Evolutionary conservation across 2,797 vertebrate genomes (phyloP), one percentile per base, ranked within the genome.

Genomic region (Acomys russatus): DNA sequence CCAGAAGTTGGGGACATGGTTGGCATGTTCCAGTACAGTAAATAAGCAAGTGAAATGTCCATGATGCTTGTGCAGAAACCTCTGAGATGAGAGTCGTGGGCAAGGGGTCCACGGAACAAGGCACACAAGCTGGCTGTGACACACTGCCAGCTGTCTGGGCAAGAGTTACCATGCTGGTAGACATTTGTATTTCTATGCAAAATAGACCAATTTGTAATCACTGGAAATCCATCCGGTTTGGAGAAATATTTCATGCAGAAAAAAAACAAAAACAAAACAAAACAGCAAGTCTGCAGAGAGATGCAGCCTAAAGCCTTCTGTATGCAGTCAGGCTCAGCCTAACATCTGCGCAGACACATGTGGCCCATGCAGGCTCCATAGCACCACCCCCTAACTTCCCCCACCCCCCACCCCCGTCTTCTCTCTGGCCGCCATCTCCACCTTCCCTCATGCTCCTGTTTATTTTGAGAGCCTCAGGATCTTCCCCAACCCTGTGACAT

Each of bases 401-500:
- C 44, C 44, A 44, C 44, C 44, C 44, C 44, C 44, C 3, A 44
- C 49, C 9, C n/a, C n/a, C 23, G 2, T 25, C 56, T 12, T n/a
- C 28, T 35, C 35, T 22, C 3, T 12, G 25, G 8, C 22, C 18
- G 23, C 17, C 3, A 7, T 2, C 9, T 14, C 28, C 11, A 12
- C 35, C 30, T 63, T 49, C 20, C 7, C 33, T 28, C 44, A 18
- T 25, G 12, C 73, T 12, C 0, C 5, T 84, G 73, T 96, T 96
- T 97, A 74, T 96, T 94, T 97, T 82, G 83, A 82, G 91, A 93
- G 78, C 35, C 30, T 93, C 61, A 0, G 70, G 56, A 71, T 91
- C 82, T 71, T 86, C 64, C 91, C 82, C 30, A 71, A 68, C 71
- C 54, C 93, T 73, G 82, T 96, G 93, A 96, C 86, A 97, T 97